phyloP scores from a whole-genome alignment of 2,797 vertebrate species.

The Hoplostethus mediterraneus region DNA sequence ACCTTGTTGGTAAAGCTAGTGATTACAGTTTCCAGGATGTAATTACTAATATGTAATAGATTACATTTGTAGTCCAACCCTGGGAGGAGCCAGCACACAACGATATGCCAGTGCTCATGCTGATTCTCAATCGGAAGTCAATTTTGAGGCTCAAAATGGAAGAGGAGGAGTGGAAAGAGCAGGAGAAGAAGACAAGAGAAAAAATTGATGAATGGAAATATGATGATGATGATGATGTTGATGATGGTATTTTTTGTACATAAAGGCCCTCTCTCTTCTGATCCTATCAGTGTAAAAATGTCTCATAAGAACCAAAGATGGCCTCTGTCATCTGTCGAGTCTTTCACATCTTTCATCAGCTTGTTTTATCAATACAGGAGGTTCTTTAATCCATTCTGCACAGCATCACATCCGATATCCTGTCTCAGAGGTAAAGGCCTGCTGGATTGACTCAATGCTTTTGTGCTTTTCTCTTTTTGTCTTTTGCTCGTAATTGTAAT shows the following conservation, averaged over 20 bases:
- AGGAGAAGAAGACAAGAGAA: neutral
- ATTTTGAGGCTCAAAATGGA: neutral
- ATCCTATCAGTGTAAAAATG: neutral
- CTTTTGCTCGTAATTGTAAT: conserved; percentile 26
- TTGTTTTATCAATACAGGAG: conserved; percentile 29
- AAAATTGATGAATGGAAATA: neutral
- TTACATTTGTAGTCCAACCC: neutral
- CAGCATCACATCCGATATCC: neutral
- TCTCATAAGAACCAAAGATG: neutral
- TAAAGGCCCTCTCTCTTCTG: neutral
- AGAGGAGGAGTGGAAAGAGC: neutral
- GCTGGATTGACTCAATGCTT: conserved; percentile 19
- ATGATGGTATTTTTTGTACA: neutral
- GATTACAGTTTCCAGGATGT: neutral
- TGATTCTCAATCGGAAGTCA: neutral
- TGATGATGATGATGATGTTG: neutral
- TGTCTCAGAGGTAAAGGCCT: conserved; percentile 10
- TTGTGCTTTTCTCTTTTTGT: neutral
- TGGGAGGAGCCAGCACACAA: neutral
- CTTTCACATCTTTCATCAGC: conserved; percentile 4
- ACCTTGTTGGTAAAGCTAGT: neutral
- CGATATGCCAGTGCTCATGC: neutral
- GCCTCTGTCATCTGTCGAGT: neutral
- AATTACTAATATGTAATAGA: neutral
- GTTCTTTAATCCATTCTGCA: conserved; percentile 7